These are phyloP conservation scores for Gallinago media DNA, from an alignment of 2,113 vertebrate genomes.

Conservation along the genomic window DNA sequence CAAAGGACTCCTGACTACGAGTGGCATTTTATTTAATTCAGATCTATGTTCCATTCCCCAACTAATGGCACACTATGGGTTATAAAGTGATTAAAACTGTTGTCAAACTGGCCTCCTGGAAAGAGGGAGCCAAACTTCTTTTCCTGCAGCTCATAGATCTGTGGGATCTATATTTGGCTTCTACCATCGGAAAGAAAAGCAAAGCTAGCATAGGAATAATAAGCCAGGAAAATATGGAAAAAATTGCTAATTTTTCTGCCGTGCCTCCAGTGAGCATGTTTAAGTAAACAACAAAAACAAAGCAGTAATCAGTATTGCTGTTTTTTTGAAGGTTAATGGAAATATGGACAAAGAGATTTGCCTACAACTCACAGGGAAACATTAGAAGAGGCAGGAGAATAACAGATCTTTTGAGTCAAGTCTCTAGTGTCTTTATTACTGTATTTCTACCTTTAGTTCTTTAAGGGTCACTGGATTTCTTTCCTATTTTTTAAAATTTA, in stretches of 20 bases:
- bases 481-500: conserved; percentile 3
- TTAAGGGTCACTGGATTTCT: conserved; percentile 41
- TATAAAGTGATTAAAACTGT: conserved; percentile 59
- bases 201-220: background rate
- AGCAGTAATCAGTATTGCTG: background rate
- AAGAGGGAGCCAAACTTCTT: conserved; percentile 20
- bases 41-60: conserved; percentile 48
- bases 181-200: background rate
- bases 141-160: background rate
- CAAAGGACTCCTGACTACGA: conserved; percentile 51
- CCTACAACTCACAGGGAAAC: background rate
- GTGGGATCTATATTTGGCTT: conserved; percentile 12
- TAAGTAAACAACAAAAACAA: conserved; percentile 16
- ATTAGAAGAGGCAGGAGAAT: background rate
- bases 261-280: background rate
- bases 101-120: conserved; percentile 57
- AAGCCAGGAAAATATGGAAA: background rate
- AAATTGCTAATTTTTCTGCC: background rate
- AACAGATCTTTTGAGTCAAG: conserved; percentile 4
- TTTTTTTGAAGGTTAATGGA: conserved; percentile 40
- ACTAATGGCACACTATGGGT: conserved; percentile 46
- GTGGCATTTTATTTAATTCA: conserved; percentile 64
- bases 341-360: background rate
- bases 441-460: conserved; percentile 10
- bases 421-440: conserved; percentile 47